Evolutionary conservation across 1,140 invertebrate species (phyloP).

Genomic region (Thrips palmi): DNA sequence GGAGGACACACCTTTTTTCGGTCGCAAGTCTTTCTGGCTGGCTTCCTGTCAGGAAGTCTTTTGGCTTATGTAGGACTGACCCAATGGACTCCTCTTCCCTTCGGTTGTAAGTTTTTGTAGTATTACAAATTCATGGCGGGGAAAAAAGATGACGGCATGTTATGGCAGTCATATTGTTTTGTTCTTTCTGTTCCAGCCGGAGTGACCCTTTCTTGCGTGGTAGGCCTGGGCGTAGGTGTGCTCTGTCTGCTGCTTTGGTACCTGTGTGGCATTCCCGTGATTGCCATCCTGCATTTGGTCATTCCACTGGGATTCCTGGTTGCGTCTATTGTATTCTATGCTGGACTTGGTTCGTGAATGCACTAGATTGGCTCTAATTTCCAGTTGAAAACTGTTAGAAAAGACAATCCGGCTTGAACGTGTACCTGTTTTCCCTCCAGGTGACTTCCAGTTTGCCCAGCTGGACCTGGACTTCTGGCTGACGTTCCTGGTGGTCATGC

Average conservation of each 20-base stretch:
- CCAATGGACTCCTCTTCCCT: neutral
- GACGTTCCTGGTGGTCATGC: constrained; percentile 32
- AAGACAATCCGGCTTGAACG: constrained; percentile 3
- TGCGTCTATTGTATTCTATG: no score
- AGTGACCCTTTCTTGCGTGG: no score
- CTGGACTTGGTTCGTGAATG: no score
- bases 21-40: constrained; percentile 34
- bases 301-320: constrained; percentile 3
- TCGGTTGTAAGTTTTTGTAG: neutral
- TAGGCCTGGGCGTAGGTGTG: no score
- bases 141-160: neutral
- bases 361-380: no score
- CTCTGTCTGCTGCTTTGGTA: constrained; percentile 1
- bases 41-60: constrained; percentile 26
- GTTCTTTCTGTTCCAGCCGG: no score
- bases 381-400: no score
- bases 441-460: constrained; percentile 29
- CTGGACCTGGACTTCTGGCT: constrained; percentile 39
- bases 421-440: constrained; percentile 28
- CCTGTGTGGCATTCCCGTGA: neutral
- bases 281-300: no score
- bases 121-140: neutral
- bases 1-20: constrained; percentile 42
- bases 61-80: constrained; percentile 14
- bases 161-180: neutral